Conservation (phyloP, 2,797 vertebrate genomes). For the Melanotaenia maccullochi region DNA sequence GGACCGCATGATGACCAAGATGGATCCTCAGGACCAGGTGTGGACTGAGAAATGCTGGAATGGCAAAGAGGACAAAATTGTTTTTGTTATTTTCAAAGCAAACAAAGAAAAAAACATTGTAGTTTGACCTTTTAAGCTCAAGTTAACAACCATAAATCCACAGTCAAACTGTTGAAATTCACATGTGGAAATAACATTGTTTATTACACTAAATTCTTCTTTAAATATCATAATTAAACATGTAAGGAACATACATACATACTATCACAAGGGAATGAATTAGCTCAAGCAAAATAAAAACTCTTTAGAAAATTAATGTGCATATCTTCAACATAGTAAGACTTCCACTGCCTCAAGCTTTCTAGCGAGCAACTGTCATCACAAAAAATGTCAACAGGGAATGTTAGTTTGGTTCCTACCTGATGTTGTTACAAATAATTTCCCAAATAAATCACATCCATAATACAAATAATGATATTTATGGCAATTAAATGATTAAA, state of each 20-base stretch:
- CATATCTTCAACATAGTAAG: neutral
- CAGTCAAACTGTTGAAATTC: neutral
- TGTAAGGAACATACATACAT: neutral
- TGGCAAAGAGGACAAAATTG: neutral
- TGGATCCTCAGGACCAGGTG: constrained; percentile 99
- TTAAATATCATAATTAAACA: neutral
- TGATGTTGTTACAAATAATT: no score
- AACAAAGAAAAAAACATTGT: neutral
- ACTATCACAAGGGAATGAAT: neutral
- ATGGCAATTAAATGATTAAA: neutral
- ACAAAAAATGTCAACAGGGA: neutral
- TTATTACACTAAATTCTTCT: neutral
- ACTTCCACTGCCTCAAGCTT: neutral
- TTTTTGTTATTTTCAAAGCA: neutral
- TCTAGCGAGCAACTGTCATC: neutral
- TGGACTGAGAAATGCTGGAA: neutral
- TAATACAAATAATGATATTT: no score
- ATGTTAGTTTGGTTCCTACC: neutral
- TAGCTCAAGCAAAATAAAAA: no score
- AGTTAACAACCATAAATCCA: no score
- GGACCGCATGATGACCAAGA: constrained; percentile 99
- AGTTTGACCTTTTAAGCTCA: neutral
- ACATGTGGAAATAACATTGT: neutral
- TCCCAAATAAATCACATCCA: no score
- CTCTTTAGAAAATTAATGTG: neutral